Evolutionary conservation across 2,888 invertebrate genomes (phyloP).

Genomic region (Caenorhabditis japonica): DNA sequence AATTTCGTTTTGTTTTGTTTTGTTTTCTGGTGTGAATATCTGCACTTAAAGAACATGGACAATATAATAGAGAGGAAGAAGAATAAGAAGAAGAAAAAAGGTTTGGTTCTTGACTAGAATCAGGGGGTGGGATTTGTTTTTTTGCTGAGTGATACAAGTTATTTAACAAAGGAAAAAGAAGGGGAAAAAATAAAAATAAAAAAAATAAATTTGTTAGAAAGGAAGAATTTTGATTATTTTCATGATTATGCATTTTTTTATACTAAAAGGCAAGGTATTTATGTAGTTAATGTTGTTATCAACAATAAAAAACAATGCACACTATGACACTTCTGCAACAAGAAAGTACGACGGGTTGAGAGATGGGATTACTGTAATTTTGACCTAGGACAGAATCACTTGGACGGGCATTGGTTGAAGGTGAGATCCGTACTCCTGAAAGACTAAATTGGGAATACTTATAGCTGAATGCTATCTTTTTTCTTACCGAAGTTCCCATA

Average conservation of each 20-base stretch:
- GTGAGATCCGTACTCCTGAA: conserved; percentile 53
- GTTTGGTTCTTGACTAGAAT: conserved; percentile 35
- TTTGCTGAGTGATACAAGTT: conserved; percentile 21
- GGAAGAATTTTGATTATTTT: too few relatives aligned
- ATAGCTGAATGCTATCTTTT: conserved; percentile 1
- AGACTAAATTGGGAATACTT: conserved; percentile 27
- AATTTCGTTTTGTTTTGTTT: conserved; percentile 25
- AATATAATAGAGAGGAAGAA: too few relatives aligned
- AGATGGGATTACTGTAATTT: too few relatives aligned
- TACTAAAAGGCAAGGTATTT: conserved; percentile 26
- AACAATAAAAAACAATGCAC: conserved; percentile 5
- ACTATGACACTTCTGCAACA: conserved; percentile 20
- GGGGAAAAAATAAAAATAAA: conserved; percentile 12
- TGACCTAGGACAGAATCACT: conserved; percentile 59
- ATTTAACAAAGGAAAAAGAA: conserved; percentile 3
- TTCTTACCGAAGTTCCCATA: conserved; percentile 31
- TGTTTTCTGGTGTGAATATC: not conserved
- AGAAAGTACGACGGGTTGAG: not conserved
- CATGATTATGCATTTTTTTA: conserved; percentile 28
- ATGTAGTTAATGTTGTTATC: conserved; percentile 15
- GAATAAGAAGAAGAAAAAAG: not conserved
- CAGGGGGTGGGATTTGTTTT: conserved; percentile 26
- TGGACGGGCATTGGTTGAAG: conserved; percentile 60
- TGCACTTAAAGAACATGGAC: conserved; percentile 1
- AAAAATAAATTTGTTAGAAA: too few relatives aligned